phyloP scores from a whole-genome alignment of 2,113 vertebrate genomes.

The Mobula birostris region DNA sequence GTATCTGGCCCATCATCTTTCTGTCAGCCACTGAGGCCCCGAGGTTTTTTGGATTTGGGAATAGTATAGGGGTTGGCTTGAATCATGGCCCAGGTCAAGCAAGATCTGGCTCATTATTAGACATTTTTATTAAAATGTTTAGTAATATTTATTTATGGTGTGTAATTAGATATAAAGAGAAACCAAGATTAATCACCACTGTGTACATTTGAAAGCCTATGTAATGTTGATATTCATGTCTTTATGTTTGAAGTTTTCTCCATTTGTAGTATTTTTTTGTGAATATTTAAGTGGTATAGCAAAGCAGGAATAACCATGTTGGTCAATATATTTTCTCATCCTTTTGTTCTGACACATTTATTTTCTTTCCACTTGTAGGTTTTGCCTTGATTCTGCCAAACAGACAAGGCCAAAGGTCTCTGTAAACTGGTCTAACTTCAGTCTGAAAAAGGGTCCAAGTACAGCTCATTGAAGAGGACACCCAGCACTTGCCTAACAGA shows the following conservation, averaged over 20 bases:
- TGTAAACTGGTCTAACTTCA: conserved; percentile 99
- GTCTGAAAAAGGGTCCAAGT: conserved; percentile 93
- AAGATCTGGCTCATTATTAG: background rate
- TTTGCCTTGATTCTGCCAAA: conserved; percentile 97
- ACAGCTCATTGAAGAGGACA: conserved; percentile 75
- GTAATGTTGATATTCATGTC: background rate
- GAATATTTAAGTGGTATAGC: background rate
- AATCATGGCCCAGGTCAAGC: too few relatives aligned
- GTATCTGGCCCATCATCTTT: too few relatives aligned
- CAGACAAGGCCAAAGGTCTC: conserved; percentile 95
- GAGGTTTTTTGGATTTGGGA: too few relatives aligned
- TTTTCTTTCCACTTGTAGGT: conserved; percentile 56
- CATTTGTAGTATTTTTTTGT: background rate
- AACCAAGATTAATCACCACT: background rate
- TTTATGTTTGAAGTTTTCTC: background rate
- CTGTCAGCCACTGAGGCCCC: too few relatives aligned
- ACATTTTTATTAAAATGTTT: background rate
- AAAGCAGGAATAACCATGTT: background rate
- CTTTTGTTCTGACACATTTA: background rate
- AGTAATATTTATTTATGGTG: background rate
- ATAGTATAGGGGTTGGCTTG: too few relatives aligned
- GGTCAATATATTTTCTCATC: background rate
- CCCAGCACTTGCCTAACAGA: background rate
- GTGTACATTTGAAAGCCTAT: background rate
- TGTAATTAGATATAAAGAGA: background rate